Evolutionary conservation across 2,797 vertebrate species (phyloP).

Genomic region (Notoglanidium macrostoma): DNA sequence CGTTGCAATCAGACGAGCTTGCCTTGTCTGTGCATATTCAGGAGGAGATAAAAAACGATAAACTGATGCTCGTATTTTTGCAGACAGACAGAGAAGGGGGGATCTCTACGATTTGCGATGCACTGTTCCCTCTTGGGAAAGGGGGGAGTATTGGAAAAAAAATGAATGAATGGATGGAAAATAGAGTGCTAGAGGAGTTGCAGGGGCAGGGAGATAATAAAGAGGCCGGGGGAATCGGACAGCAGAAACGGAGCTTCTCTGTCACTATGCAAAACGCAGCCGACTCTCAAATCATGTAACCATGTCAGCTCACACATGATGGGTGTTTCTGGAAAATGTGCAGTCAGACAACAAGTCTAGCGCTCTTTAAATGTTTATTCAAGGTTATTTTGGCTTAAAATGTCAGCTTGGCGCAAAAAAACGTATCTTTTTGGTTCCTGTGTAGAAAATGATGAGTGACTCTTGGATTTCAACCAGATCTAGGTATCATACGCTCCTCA

Average conservation of each 20-base stretch:
- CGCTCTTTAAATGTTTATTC: slow-evolving; percentile 1
- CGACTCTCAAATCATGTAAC: slow-evolving; percentile 58
- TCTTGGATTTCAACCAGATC: background rate
- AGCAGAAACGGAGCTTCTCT: slow-evolving; percentile 58
- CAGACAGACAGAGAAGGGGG: slow-evolving; percentile 66
- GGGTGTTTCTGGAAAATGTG: slow-evolving; percentile 1
- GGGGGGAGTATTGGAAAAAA: background rate
- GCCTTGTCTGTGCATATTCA: slow-evolving; percentile 8
- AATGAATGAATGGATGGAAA: slow-evolving; percentile 81
- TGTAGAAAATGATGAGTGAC: background rate
- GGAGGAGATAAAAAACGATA: slow-evolving; percentile 12
- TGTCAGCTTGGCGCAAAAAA: background rate
- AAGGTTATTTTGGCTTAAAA: background rate
- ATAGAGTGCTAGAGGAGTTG: slow-evolving; percentile 76
- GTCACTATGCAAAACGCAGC: slow-evolving; percentile 54
- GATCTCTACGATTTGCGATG: slow-evolving; percentile 77
- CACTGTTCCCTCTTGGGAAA: slow-evolving; percentile 73
- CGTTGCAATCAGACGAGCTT: slow-evolving; percentile 13
- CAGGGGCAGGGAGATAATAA: slow-evolving; percentile 75
- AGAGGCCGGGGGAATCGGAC: slow-evolving; percentile 69
- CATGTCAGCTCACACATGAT: slow-evolving; percentile 13
- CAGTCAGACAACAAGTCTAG: background rate
- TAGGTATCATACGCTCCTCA: background rate
- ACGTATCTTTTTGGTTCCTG: background rate
- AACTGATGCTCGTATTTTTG: slow-evolving; percentile 50